These are phyloP conservation scores for Phalanger gymnotis DNA, from an alignment of 2,797 vertebrate species.

Conservation along the genomic window DNA sequence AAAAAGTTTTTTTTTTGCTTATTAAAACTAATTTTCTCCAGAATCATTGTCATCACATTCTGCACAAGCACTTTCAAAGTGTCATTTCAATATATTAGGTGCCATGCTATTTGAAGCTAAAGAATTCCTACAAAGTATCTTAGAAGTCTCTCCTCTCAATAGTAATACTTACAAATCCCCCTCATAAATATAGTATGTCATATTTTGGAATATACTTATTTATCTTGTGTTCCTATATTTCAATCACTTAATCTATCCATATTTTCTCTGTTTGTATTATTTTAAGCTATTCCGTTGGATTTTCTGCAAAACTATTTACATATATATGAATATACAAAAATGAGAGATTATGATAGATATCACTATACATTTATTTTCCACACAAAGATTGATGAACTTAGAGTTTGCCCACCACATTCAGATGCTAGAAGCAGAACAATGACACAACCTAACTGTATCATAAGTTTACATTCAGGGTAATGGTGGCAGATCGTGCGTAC, in stretches of 20 bases:
- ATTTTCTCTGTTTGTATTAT: neutral
- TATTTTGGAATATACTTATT: neutral
- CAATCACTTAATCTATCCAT: neutral
- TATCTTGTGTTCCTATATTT: neutral
- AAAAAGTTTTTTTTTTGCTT: neutral
- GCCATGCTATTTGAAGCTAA: neutral
- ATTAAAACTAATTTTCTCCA: neutral
- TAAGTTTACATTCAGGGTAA: neutral
- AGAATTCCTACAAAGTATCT: neutral
- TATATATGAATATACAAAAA: neutral
- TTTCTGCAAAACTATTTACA: neutral
- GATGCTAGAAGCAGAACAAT: neutral
- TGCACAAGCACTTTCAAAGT: neutral
- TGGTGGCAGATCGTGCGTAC: neutral
- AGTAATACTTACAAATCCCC: neutral
- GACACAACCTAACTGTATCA: neutral
- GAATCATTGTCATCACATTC: neutral
- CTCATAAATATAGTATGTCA: neutral
- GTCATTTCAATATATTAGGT: neutral
- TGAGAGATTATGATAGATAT: neutral
- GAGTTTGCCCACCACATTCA: neutral
- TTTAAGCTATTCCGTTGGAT: neutral
- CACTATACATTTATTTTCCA: neutral
- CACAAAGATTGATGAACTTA: neutral
- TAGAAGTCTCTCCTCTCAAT: neutral